These are phyloP conservation scores for Eospalax fontanierii DNA, from an alignment of 2,797 vertebrate genomes.

Conservation along the genomic window DNA sequence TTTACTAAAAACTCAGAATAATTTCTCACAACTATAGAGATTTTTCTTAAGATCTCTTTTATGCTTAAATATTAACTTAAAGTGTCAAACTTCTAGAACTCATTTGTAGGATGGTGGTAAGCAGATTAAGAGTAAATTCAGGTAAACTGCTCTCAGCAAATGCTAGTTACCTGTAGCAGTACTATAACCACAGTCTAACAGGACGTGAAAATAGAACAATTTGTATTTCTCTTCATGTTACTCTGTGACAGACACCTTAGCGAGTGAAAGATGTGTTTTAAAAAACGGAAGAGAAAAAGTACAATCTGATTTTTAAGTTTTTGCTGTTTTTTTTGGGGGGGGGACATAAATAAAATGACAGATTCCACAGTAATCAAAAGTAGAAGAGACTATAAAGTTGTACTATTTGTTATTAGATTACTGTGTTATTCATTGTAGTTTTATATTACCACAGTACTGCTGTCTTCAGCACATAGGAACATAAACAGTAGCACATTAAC, in stretches of 20 bases:
- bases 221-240: slow-evolving; percentile 64
- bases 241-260: slow-evolving; percentile 19
- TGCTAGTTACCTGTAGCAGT: background rate
- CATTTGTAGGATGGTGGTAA: background rate
- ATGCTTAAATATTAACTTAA: slow-evolving; percentile 40
- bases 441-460: background rate
- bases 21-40: slow-evolving; percentile 1
- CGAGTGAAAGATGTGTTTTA: slow-evolving; percentile 41
- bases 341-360: slow-evolving; percentile 1
- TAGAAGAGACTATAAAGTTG: background rate
- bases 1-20: slow-evolving; percentile 50
- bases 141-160: background rate
- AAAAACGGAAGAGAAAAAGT: slow-evolving; percentile 45
- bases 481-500: slow-evolving; percentile 1
- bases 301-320: slow-evolving; percentile 46
- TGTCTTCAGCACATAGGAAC: background rate
- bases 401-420: background rate
- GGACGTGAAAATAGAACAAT: background rate
- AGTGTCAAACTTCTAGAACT: slow-evolving; percentile 48
- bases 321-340: too few relatives aligned
- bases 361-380: background rate
- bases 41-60: slow-evolving; percentile 13
- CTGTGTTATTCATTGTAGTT: background rate
- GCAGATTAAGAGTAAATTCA: slow-evolving; percentile 2
- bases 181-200: background rate